Evolutionary conservation across 2,113 vertebrate genomes (phyloP), one percentile per base, ranked within the genome.

Genomic region (Chrysemys picta): DNA sequence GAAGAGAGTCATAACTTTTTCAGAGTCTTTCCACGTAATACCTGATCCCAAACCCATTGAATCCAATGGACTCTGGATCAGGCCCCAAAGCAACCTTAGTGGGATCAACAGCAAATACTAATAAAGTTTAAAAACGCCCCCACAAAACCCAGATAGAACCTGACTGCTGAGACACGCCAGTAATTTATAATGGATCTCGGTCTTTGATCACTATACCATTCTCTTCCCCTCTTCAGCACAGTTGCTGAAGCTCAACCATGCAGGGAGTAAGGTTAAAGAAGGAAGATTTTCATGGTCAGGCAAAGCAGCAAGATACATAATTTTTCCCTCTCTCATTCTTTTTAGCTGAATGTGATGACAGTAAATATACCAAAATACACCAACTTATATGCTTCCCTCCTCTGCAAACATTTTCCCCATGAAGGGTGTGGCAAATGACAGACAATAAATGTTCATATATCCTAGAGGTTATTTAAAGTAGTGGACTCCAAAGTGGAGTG

Each of bases 401-500:
- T 78, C 75, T 4, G 8, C 94, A 96, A 1, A 92, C 89, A 93
- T 88, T 72, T 72, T 72, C 38, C 65, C 65, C 65, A 72, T 72
- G 65, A 38, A 22, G 35, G 16, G 62, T 35, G 6, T 35, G 31
- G 31, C 62, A 65, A 65, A 65, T 94, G 95, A 97, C 75, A 50
- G 91, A 95, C 94, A 94, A 96, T 95, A 96, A 91, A 95, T 96
- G 95, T 95, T 90, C 85, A 29, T 88, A 38, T 86, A 84, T 59
- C 90, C 90, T 94, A 96, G 96, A 96, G 96, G 95, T 97, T 95
- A 91, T 75, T 92, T 96, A 96, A 97, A 96, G 95, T 6, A 45
- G 45, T 45, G 45, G 45, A 45, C 45, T 45, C 45, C 45, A 45
- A 45, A 45, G 45, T 45, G 45, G 45, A 2, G 45, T 45, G 45